These are phyloP conservation scores for Anguilla anguilla DNA, from an alignment of 2,797 vertebrate genomes.

Conservation along the genomic window DNA sequence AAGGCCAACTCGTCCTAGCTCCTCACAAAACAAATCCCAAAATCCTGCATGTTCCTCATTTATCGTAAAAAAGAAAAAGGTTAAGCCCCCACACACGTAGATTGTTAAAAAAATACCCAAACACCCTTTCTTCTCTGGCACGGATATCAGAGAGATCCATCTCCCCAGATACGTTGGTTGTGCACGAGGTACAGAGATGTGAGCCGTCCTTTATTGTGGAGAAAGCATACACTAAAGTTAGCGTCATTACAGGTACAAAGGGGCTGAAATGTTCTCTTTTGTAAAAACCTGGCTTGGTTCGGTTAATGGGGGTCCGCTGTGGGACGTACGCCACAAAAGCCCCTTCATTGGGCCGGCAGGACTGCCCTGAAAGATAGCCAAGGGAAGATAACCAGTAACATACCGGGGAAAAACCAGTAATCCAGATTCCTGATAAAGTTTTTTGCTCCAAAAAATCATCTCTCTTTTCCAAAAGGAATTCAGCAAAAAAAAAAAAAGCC, in stretches of 20 bases:
- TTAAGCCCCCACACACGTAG: not conserved
- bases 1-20: not conserved
- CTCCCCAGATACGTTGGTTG: not conserved
- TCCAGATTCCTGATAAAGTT: not conserved
- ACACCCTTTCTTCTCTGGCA: not conserved
- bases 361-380: not conserved
- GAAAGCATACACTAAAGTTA: not conserved
- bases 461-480: slow-evolving; percentile 10
- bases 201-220: not conserved
- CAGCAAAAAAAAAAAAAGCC: not conserved
- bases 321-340: not conserved
- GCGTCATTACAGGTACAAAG: not conserved
- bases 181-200: not conserved
- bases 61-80: not conserved
- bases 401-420: not conserved
- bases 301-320: not conserved
- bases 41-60: not conserved
- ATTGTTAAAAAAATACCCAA: not conserved
- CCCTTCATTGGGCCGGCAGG: not conserved
- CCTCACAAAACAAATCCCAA: not conserved
- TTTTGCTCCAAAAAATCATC: not conserved
- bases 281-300: not conserved
- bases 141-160: not conserved
- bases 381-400: not conserved
- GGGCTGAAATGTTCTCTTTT: not conserved